A percentile compares a stretch with the other conserved stretches of the same genome.
Evolutionary conservation across 2,888 invertebrate species (phyloP).

Genomic region (Suillia variegata): DNA sequence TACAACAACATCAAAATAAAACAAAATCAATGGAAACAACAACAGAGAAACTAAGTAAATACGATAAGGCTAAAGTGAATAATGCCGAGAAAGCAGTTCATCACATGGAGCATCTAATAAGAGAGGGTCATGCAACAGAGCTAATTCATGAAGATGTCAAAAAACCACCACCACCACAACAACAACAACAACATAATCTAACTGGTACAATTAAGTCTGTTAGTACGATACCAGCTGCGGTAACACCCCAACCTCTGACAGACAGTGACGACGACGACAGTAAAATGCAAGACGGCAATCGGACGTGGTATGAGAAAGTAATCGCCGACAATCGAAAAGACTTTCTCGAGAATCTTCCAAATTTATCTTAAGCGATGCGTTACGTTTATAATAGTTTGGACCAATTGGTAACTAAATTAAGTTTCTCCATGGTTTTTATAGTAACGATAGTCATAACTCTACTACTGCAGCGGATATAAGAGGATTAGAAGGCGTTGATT

Average conservation of each 20-base stretch:
- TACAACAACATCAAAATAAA: background rate
- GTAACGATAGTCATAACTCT: too few species aligned
- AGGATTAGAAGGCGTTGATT: too few species aligned
- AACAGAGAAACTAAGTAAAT: slow-evolving; percentile 22
- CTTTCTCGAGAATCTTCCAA: slow-evolving; percentile 44
- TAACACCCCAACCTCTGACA: slow-evolving; percentile 11
- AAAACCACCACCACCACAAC: too few species aligned
- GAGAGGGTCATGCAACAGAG: too few species aligned
- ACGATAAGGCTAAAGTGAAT: slow-evolving; percentile 36
- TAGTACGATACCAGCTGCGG: too few species aligned
- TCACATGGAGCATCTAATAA: background rate
- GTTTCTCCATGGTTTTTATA: too few species aligned
- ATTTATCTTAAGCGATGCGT: slow-evolving; percentile 19
- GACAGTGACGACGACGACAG: background rate
- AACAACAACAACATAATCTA: too few species aligned
- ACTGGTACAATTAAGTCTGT: too few species aligned
- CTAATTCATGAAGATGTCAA: too few species aligned
- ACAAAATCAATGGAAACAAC: slow-evolving; percentile 14
- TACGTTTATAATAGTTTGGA: too few species aligned
- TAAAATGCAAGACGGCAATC: background rate
- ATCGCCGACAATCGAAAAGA: slow-evolving; percentile 47
- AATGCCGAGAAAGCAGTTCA: slow-evolving; percentile 39
- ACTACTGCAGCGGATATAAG: too few species aligned
- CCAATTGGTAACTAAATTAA: too few species aligned
- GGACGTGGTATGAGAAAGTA: slow-evolving; percentile 46